phyloP scores from a whole-genome alignment of 2,113 vertebrate species.

The Psophia crepitans region DNA sequence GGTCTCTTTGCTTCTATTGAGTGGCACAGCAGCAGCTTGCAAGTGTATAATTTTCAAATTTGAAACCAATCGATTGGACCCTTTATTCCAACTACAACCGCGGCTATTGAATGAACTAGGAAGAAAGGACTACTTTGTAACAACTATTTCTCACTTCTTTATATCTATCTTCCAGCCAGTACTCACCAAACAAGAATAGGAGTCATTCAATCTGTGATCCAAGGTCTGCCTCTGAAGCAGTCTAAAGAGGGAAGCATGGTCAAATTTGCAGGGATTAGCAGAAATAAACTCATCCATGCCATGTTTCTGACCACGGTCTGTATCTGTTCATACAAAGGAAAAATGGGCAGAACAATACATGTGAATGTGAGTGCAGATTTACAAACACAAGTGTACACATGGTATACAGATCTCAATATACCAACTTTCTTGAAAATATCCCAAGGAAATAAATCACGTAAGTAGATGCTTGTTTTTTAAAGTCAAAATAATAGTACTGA shows the following conservation, averaged over 20 bases:
- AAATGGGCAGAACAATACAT: neutral
- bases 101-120: conserved; percentile 72
- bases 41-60: conserved; percentile 88
- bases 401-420: neutral
- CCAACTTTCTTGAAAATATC: neutral
- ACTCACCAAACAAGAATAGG: conserved; percentile 97
- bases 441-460: neutral
- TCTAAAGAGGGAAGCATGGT: conserved; percentile 89
- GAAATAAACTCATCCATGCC: conserved; percentile 94
- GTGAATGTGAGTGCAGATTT: neutral
- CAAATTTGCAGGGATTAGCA: conserved; percentile 85
- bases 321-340: conserved; percentile 67
- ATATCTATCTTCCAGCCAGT: conserved; percentile 46
- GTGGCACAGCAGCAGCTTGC: conserved; percentile 76
- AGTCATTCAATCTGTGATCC: conserved; percentile 94
- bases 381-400: neutral
- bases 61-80: conserved; percentile 84
- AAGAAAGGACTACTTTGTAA: conserved; percentile 73
- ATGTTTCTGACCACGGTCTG: conserved; percentile 88
- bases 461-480: neutral
- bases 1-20: conserved; percentile 75
- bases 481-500: neutral
- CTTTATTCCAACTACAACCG: conserved; percentile 78
- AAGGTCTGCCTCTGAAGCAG: conserved; percentile 90
- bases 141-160: conserved; percentile 72